Evolutionary conservation across 2,797 vertebrate species (phyloP).

Genomic region (Sebastes variabilis): DNA sequence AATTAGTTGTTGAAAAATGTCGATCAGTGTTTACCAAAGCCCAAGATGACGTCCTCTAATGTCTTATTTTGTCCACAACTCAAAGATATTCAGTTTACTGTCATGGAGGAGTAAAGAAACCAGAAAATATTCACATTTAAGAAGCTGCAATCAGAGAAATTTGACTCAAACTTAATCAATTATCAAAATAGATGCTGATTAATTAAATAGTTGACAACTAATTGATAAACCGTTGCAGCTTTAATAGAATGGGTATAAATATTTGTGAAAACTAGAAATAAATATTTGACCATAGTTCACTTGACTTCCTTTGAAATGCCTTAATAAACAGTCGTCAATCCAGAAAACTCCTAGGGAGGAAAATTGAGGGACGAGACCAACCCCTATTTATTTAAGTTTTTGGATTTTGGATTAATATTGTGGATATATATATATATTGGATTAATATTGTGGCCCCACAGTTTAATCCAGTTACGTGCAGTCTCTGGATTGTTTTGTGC

Average conservation of each 20-base stretch:
- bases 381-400: conserved; percentile 58
- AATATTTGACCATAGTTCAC: background rate
- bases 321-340: background rate
- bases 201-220: too few relatives aligned
- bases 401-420: conserved; percentile 74
- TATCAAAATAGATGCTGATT: too few relatives aligned
- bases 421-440: conserved; percentile 59
- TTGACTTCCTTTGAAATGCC: background rate
- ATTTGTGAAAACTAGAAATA: background rate
- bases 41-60: too few relatives aligned
- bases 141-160: too few relatives aligned
- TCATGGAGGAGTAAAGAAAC: too few relatives aligned
- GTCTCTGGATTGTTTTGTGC: background rate
- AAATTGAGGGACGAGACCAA: conserved; percentile 15
- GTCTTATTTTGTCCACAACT: too few relatives aligned
- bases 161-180: too few relatives aligned
- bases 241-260: background rate
- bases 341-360: background rate
- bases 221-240: too few relatives aligned
- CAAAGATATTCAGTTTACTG: too few relatives aligned
- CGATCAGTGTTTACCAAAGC: too few relatives aligned
- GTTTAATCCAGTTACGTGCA: conserved; percentile 72
- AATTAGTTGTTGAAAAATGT: too few relatives aligned
- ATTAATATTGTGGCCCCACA: conserved; percentile 67
- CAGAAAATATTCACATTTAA: too few relatives aligned